These are phyloP conservation scores for Rhinogobius similis DNA, from an alignment of 2,113 vertebrate genomes.

Conservation along the genomic window DNA sequence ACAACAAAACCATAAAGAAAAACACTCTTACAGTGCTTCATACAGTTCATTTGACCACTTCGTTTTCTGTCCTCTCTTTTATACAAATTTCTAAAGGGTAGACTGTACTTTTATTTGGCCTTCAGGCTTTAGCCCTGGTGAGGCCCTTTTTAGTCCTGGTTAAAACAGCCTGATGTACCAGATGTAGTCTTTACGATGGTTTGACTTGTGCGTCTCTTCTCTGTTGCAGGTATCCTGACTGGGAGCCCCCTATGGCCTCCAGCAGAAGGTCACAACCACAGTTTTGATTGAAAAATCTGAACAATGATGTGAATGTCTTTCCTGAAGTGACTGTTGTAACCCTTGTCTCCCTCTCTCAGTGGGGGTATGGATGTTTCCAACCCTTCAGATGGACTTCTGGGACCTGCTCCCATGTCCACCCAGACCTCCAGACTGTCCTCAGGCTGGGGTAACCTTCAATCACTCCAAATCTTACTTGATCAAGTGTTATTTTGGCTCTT, in stretches of 20 bases:
- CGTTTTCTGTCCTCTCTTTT: no score
- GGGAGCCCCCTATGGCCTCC: slow-evolving; percentile 1
- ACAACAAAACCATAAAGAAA: no score
- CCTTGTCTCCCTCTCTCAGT: slow-evolving; percentile 28
- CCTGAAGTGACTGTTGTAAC: not conserved
- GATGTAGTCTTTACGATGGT: not conserved
- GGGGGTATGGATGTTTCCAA: slow-evolving; percentile 62
- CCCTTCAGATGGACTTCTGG: slow-evolving; percentile 72
- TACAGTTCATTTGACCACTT: no score
- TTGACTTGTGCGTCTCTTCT: not conserved
- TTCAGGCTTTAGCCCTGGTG: not conserved
- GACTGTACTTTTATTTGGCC: no score
- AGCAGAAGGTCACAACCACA: not conserved
- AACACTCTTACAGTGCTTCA: no score
- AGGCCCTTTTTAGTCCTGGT: not conserved
- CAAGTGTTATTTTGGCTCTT: no score
- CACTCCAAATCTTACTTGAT: no score
- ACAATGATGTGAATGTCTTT: not conserved
- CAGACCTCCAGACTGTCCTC: slow-evolving; percentile 53
- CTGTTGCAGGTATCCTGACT: slow-evolving; percentile 4
- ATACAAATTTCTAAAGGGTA: no score
- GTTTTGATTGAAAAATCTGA: no score
- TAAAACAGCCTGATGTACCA: not conserved
- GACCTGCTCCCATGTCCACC: slow-evolving; percentile 61
- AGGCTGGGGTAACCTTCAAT: slow-evolving; percentile 64